Evolutionary conservation across 2,888 invertebrate species (phyloP).

Genomic region (Rhaphigaster nebulosa): DNA sequence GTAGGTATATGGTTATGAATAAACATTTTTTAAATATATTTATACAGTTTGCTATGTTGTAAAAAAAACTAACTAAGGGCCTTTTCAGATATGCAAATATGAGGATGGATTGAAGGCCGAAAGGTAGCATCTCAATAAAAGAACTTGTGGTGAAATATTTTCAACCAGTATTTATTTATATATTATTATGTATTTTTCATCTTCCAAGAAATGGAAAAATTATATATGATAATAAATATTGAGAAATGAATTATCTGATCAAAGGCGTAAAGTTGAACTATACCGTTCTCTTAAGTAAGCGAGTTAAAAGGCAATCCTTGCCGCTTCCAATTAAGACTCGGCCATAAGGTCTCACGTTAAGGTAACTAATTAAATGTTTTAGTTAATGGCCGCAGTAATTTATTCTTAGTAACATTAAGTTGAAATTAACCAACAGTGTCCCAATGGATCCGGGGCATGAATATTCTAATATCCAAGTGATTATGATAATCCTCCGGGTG

Average conservation of each 20-base stretch:
- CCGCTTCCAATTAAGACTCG: not conserved
- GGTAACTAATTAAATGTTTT: conserved; percentile 22
- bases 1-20: too few relatives aligned
- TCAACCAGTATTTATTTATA: too few relatives aligned
- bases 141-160: too few relatives aligned
- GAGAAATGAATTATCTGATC: not conserved
- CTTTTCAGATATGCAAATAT: too few relatives aligned
- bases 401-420: conserved; percentile 21
- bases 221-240: not conserved
- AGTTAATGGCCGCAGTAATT: not conserved
- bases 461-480: conserved; percentile 23
- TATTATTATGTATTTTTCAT: too few relatives aligned
- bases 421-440: conserved; percentile 3
- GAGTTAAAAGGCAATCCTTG: not conserved
- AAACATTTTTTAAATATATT: too few relatives aligned
- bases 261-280: not conserved
- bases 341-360: not conserved
- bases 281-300: not conserved
- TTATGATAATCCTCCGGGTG: not conserved
- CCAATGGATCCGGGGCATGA: conserved; percentile 27
- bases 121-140: too few relatives aligned
- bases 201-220: too few relatives aligned
- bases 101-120: too few relatives aligned
- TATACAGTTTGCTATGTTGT: too few relatives aligned
- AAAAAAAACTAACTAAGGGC: too few relatives aligned